phyloP scores from a whole-genome alignment of 2,797 vertebrate species.

The Acrossocheilus wenchowensis region DNA sequence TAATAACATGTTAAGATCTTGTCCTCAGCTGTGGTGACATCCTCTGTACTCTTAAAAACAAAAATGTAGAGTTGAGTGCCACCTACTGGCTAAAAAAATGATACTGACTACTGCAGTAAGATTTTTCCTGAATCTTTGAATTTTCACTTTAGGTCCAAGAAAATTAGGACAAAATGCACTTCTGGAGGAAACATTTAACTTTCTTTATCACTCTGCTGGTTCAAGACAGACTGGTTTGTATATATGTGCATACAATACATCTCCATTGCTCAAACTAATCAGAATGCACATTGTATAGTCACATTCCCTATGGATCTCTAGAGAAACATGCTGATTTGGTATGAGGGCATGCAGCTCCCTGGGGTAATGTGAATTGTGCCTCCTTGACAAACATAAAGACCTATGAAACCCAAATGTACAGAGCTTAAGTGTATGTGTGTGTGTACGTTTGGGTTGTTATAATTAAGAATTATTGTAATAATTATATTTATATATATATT shows the following conservation, averaged over 20 bases:
- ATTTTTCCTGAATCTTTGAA: background rate
- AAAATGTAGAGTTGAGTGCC: slow-evolving; percentile 36
- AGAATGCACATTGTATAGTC: slow-evolving; percentile 41
- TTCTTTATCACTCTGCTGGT: slow-evolving; percentile 1
- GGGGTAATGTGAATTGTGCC: background rate
- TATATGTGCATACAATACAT: slow-evolving; percentile 15
- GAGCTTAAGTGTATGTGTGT: background rate
- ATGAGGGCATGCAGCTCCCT: slow-evolving; percentile 17
- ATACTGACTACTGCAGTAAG: slow-evolving; percentile 18
- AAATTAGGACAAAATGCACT: slow-evolving; percentile 20
- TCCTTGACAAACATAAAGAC: background rate
- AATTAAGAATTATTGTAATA: background rate
- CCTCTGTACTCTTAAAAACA: background rate
- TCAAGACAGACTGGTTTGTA: slow-evolving; percentile 29
- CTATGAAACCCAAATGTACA: background rate
- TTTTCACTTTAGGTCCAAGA: background rate
- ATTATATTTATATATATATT: background rate
- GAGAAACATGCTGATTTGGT: slow-evolving; percentile 22
- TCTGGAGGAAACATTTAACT: slow-evolving; percentile 12
- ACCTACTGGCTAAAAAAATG: slow-evolving; percentile 48
- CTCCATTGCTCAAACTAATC: slow-evolving; percentile 28
- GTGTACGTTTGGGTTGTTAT: background rate
- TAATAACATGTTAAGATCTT: slow-evolving; percentile 1
- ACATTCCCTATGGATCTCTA: slow-evolving; percentile 6
- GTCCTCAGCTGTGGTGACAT: background rate